Conservation (phyloP, 2,888 invertebrate species). For the Diarsia brunnea region DNA sequence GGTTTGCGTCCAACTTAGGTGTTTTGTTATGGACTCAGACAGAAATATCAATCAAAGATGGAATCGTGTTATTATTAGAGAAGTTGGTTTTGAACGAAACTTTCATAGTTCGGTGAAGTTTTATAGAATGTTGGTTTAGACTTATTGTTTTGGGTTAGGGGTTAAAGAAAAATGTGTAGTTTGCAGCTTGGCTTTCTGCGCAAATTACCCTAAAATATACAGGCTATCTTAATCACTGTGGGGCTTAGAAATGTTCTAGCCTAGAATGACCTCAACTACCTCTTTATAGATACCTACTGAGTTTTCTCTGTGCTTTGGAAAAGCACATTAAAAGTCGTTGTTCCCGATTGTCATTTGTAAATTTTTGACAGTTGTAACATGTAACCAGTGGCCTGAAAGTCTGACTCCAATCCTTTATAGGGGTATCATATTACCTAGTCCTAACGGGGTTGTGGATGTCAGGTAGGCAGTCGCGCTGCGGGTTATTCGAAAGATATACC, state of each 20-base stretch:
- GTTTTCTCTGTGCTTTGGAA: no score
- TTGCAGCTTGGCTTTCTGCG: neutral
- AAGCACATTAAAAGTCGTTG: no score
- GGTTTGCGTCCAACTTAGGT: constrained; percentile 64
- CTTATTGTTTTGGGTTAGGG: constrained; percentile 30
- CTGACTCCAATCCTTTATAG: no score
- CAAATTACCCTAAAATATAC: neutral
- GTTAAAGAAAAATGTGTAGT: constrained; percentile 5
- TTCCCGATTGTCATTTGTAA: no score
- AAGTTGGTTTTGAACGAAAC: constrained; percentile 41
- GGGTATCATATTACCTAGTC: no score
- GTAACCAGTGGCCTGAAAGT: no score
- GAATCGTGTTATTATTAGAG: constrained; percentile 60
- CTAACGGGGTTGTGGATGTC: no score
- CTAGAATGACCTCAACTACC: neutral
- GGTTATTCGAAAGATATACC: no score
- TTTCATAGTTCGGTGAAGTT: constrained; percentile 38
- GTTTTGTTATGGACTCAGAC: constrained; percentile 64
- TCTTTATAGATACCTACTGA: neutral
- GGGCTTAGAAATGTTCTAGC: neutral
- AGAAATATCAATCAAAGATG: constrained; percentile 68
- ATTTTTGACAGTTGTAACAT: no score
- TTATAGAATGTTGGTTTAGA: constrained; percentile 44
- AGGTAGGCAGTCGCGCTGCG: no score
- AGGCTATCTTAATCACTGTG: neutral